phyloP scores from a whole-genome alignment of 1,140 invertebrate genomes.

The Drosophila serrata region DNA sequence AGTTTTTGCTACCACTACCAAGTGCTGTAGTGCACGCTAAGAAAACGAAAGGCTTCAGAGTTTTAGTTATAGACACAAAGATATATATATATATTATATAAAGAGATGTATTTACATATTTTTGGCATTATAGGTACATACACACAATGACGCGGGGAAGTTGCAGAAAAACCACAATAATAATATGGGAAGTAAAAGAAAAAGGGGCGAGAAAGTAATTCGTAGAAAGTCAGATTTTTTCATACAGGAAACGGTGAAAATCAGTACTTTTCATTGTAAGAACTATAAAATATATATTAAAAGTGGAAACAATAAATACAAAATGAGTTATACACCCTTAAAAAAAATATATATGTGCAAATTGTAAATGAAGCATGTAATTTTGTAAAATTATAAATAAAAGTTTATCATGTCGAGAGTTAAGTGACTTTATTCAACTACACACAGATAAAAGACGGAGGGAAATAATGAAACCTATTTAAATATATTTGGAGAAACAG shows the following conservation, averaged over 20 bases:
- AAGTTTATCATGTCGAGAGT: slow-evolving; percentile 67
- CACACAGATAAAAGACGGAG: neutral
- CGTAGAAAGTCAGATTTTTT: slow-evolving; percentile 57
- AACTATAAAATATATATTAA: slow-evolving; percentile 43
- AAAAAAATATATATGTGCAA: slow-evolving; percentile 58
- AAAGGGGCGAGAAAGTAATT: slow-evolving; percentile 16
- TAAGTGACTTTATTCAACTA: slow-evolving; percentile 34
- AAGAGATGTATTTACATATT: slow-evolving; percentile 81
- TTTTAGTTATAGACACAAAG: slow-evolving; percentile 75
- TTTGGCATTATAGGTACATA: slow-evolving; percentile 76
- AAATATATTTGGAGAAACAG: slow-evolving; percentile 46
- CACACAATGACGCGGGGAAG: slow-evolving; percentile 44
- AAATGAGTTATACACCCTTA: slow-evolving; percentile 53
- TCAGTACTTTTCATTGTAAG: slow-evolving; percentile 58
- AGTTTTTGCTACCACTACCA: slow-evolving; percentile 70
- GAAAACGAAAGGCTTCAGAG: slow-evolving; percentile 80
- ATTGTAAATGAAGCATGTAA: slow-evolving; percentile 70
- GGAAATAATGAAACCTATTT: slow-evolving; percentile 15
- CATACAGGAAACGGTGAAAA: slow-evolving; percentile 74
- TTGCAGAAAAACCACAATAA: slow-evolving; percentile 56
- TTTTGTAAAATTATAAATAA: slow-evolving; percentile 82
- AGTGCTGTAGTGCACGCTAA: slow-evolving; percentile 73
- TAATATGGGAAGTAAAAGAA: slow-evolving; percentile 12
- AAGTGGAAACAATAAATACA: slow-evolving; percentile 54
- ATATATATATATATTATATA: slow-evolving; percentile 60